Percentiles rank a stretch among this genome's conserved stretches.
Conservation (phyloP, 2,797 vertebrate species). For the Echeneis naucrates region DNA sequence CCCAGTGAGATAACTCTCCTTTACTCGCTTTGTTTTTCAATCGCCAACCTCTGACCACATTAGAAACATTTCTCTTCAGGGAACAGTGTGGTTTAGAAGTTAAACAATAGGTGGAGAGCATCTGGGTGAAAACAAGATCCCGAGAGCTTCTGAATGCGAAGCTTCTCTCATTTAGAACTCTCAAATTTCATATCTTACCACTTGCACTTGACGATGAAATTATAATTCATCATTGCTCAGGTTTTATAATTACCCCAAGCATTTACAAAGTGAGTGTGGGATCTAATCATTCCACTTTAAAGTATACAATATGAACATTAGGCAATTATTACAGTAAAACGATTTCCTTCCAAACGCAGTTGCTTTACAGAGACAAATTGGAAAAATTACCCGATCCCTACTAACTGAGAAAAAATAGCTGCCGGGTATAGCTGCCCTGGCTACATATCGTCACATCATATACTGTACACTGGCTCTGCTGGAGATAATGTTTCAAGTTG, state of each 20-base stretch:
- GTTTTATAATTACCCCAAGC: not conserved
- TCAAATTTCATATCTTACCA: not conserved
- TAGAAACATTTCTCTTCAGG: not conserved
- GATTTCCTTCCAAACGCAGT: constrained; percentile 2
- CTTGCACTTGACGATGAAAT: not conserved
- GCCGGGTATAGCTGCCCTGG: constrained; percentile 5
- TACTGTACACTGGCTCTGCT: constrained; percentile 1
- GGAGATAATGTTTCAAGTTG: constrained; percentile 27
- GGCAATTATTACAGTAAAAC: not conserved
- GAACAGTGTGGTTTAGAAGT: not conserved
- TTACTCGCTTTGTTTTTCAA: constrained; percentile 32
- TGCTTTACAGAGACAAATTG: constrained; percentile 15
- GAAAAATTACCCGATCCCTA: constrained; percentile 18
- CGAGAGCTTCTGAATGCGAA: not conserved
- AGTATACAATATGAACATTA: not conserved
- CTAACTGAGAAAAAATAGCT: not conserved
- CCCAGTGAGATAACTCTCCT: constrained; percentile 77
- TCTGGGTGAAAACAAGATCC: not conserved
- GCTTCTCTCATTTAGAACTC: not conserved
- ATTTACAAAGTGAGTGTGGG: not conserved
- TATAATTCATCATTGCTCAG: not conserved
- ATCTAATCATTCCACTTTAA: not conserved
- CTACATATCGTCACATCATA: constrained; percentile 20
- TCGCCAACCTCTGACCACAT: constrained; percentile 8
- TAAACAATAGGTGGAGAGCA: not conserved